phyloP scores from a whole-genome alignment of 2,113 vertebrate species.

The Coptodon rendalli region DNA sequence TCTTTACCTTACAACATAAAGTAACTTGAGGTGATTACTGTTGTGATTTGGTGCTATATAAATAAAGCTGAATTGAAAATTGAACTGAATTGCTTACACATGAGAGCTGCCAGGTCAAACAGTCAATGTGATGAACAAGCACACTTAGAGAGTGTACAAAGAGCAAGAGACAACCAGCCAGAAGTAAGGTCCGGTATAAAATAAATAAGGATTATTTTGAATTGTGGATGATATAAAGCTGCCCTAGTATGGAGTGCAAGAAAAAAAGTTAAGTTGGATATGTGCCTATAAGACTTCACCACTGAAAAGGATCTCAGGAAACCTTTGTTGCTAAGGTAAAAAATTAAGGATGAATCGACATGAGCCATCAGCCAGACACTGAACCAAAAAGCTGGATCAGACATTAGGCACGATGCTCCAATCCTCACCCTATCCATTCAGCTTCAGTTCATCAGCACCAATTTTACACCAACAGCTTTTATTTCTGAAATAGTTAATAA shows the following conservation, averaged over 20 bases:
- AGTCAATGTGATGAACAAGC: not conserved
- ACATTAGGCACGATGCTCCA: not conserved
- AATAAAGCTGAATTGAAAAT: not conserved
- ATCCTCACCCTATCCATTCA: not conserved
- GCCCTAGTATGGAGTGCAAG: fast-evolving
- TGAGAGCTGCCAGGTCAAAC: not conserved
- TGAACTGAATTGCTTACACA: not conserved
- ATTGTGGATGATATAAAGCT: not conserved
- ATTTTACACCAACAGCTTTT: not conserved
- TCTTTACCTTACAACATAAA: not conserved
- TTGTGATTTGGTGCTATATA: not conserved
- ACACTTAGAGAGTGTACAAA: not conserved
- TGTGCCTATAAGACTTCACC: not conserved
- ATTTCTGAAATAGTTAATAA: not conserved
- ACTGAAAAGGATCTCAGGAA: not conserved
- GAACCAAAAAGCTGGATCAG: not conserved
- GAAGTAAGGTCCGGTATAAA: not conserved
- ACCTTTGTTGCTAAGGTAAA: not conserved
- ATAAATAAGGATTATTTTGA: not conserved
- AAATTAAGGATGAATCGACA: not conserved
- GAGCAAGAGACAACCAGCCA: not conserved
- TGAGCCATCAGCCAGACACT: not conserved
- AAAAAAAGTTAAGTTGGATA: not conserved
- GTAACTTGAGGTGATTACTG: not conserved
- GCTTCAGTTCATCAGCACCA: not conserved